Base-by-base conservation (phyloP, 2,797 vertebrate genomes). In the Platyrinchus mystaceus region DNA sequence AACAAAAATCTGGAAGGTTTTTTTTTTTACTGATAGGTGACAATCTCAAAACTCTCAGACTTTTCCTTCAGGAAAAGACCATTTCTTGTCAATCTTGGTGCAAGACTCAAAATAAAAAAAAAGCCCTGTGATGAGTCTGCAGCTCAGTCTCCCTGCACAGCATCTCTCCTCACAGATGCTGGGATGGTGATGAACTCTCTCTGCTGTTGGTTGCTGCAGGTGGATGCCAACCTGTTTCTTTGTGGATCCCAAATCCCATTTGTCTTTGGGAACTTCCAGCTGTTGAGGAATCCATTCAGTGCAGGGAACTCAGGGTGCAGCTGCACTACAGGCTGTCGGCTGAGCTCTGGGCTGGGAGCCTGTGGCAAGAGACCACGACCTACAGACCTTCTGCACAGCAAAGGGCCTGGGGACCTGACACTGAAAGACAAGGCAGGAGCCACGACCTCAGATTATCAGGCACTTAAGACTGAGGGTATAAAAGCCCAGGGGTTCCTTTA, bases 101-200 rank as follows among this genome's bases (percentile, higher is more conserved):
- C 7, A 79, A 82, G 13, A 58, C 24, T 52, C 12, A 10, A 5
- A 32, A n/a, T 43, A 37, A 34, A 32, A 18, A 15, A 34, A 37
- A 28, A 18, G 3, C 11, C 20, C 8, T 16, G 0, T 60, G 41
- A 3, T 2, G 5, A 24, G 21, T 28, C 1, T 28, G 43, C 44
- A 71, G 47, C 70, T 55, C 39, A 6, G 27, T 10, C 1, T 8
- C 39, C 27, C 32, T 62, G 30, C 32, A 64, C 58, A 79, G 62
- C 53, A 78, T 66, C 75, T 44, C 34, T 15, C 14, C 34, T 53
- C 34, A 10, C 26, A 30, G 53, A 12, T n/a, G 53, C 44, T 62
- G 69, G 20, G 8, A 3, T 4, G 32, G 16, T 46, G n/a, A 59
- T 63, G 66, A 46, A 47, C 21, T 46, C n/a, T 50, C n/a, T 37